Conservation (phyloP, 2,113 vertebrate species). For the Tauraco erythrolophus region DNA sequence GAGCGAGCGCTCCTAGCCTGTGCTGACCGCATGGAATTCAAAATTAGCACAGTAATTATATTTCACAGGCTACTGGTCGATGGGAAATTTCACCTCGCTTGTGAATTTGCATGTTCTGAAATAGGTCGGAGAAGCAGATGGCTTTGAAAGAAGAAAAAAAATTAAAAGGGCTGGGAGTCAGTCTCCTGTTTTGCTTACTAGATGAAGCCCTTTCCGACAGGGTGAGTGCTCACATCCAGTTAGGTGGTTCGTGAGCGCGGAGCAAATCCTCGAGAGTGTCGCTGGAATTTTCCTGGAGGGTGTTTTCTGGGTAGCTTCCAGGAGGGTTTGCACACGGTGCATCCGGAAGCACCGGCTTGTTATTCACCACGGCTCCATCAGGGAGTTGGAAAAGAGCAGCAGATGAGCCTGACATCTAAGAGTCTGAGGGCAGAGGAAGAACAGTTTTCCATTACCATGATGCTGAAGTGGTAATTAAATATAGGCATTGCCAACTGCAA, state of each 20-base stretch:
- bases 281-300: slow-evolving; percentile 49
- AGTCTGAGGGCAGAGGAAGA: slow-evolving; percentile 11
- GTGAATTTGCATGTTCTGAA: slow-evolving; percentile 72
- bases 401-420: slow-evolving; percentile 9
- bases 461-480: slow-evolving; percentile 27
- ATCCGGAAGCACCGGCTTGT: not conserved
- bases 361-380: not conserved
- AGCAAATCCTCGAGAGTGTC: not conserved
- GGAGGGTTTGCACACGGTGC: not conserved
- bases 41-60: slow-evolving; percentile 76
- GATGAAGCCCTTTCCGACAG: slow-evolving; percentile 27
- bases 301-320: slow-evolving; percentile 38
- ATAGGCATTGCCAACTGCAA: not conserved
- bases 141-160: slow-evolving; percentile 61
- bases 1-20: slow-evolving; percentile 38
- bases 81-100: slow-evolving; percentile 52
- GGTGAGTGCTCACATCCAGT: slow-evolving; percentile 49
- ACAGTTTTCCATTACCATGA: not conserved
- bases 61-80: slow-evolving; percentile 69
- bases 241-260: not conserved
- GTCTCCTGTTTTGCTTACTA: slow-evolving; percentile 52
- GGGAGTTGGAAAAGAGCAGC: slow-evolving; percentile 29
- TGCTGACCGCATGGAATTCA: slow-evolving; percentile 67
- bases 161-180: slow-evolving; percentile 22
- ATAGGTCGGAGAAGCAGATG: slow-evolving; percentile 73